Evolutionary conservation across 2,113 vertebrate genomes (phyloP), one percentile per base, ranked within the genome.

Genomic region (Micronycteris hirsuta): DNA sequence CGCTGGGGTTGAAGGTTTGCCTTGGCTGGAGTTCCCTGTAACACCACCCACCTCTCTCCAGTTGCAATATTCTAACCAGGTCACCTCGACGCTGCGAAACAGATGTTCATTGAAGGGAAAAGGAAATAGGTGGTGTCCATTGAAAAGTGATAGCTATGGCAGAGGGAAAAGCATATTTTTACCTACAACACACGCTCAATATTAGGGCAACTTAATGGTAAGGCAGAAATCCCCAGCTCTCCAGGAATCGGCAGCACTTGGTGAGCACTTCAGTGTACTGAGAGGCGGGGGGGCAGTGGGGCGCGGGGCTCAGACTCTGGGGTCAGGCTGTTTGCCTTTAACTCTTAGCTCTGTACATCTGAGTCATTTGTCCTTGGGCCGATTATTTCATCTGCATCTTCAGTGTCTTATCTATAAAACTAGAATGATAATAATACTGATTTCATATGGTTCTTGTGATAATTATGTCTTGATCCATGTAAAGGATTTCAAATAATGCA

Each of bases 1-100:
- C 61, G 68, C 78, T 80, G 86, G 91, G 33, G 87, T 90, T 80
- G 41, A 94, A 95, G 71, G 61, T 97, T 95, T 41, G n/a, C 61
- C 56, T 83, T 97, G 93, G 78, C 73, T 84, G 77, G 96, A 33
- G 71, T 83, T 96, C 87, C 61, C 28, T 92, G 28, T 13, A 96
- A 95, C 88, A 74, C 89, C 95, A 95, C 91, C 92, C 49, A 95
- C 82, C 86, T 93, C 81, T 93, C 96, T 98, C 95, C 92, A 67
- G 5, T 86, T 91, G 88, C 52, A 80, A 20, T 96, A 28, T 94
- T 96, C 76, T 96, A 92, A 97, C 81, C 80, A 97, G 41, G 77
- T 54, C 96, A 81, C 71, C 63, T 45, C 95, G 76, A 61, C 94
- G 56, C 86, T 96, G 19, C 36, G 84, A 93, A 97, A 95, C 56